Evolutionary conservation across 1,140 invertebrate species (phyloP).

Genomic region (Caenorhabditis briggsae): DNA sequence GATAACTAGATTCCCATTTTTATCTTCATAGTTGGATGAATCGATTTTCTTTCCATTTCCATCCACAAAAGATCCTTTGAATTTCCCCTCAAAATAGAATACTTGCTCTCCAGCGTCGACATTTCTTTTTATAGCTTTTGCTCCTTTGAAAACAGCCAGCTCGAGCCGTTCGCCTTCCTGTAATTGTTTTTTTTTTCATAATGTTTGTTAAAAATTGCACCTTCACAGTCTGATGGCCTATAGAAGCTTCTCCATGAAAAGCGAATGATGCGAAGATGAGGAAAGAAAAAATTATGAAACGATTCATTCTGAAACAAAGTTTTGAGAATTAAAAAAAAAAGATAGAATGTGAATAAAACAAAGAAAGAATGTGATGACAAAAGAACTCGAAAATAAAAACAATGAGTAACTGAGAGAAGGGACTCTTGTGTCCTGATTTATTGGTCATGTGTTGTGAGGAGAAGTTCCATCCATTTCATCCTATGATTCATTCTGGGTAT

Average conservation of each 20-base stretch:
- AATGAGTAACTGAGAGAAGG: not conserved
- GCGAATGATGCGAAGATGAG: not conserved
- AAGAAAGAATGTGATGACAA: not conserved
- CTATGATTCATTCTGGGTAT: not conserved
- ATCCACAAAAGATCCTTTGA: conserved; percentile 18
- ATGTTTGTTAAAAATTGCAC: not conserved
- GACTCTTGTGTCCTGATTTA: not conserved
- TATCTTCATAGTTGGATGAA: conserved; percentile 1
- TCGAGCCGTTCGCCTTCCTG: conserved; percentile 16
- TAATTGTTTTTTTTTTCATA: not conserved
- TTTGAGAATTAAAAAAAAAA: not conserved
- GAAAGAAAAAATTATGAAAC: not conserved
- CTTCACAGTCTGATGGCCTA: not conserved
- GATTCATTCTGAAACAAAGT: conserved; percentile 23
- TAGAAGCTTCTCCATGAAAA: not conserved
- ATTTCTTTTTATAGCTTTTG: conserved; percentile 8
- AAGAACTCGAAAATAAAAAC: not conserved
- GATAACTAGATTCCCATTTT: not conserved
- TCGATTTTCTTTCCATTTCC: not conserved
- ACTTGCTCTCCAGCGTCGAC: not conserved
- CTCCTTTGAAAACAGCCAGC: not conserved
- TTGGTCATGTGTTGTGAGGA: conserved; percentile 2
- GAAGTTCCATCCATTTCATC: not conserved
- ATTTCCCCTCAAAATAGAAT: not conserved
- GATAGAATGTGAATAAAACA: not conserved